Evolutionary conservation across 2,113 vertebrate species (phyloP).

Genomic region (human (Homo sapiens)): GRCh38 chr4:65411501-65412000

Average conservation of each 20-base stretch:
- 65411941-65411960: background rate
- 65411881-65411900: background rate
- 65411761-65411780: background rate
- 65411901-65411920: background rate
- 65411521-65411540: background rate
- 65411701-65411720: background rate
- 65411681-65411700: background rate
- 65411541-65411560: background rate
- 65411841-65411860: background rate
- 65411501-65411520: background rate
- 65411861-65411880: background rate
- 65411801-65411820: background rate
- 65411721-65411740: background rate
- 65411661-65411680: background rate
- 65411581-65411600: background rate
- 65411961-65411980: no score
- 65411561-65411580: background rate
- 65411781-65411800: background rate
- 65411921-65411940: background rate
- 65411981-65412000: no score
- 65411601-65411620: background rate
- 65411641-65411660: background rate
- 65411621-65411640: background rate
- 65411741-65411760: background rate
- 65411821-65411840: background rate